Base-by-base conservation (phyloP, 2,113 vertebrate species). In the Petaurus breviceps region DNA sequence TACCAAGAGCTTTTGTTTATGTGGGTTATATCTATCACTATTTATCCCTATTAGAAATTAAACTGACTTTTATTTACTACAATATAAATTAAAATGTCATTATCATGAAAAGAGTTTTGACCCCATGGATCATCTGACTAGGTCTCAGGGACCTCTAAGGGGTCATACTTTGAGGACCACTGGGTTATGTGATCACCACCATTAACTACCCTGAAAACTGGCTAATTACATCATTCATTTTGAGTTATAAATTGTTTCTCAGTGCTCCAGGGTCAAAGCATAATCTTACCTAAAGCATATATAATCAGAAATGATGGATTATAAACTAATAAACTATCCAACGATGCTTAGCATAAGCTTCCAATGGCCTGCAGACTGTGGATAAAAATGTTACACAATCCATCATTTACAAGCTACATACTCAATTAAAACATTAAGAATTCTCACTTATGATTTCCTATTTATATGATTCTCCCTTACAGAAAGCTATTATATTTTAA, bases 341-440 rank as follows among this genome's bases (percentile, higher is more conserved):
- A 49, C 93, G 93, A 97, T 98, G 95, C 95, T 97, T 97, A 95
- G 94, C 96, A 95, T 96, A 93, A 96, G 97, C 97, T 98, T 98
- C 96, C 92, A 97, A 93, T 89, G 97, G 98, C 96, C 96, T 98
- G 96, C 97, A 97, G 96, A 98, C 51, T 12, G 95, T 55, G 91
- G 93, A 98, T 97, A 98, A 98, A 97, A 94, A 95, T 90, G 91
- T 97, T 97, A 98, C 94, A 95, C 98, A 97, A 98, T 98, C 96
- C 94, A 97, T 98, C 97, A 98, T 95, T 98, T 98, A 96, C 92
- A 98, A 98, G 98, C 96, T 97, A 97, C 52, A 94, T 51, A 94
- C 52, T 94, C 47, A 92, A 98, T 98, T 98, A 98, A 98, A 98
- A 98, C 94, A 98, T 95, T 98, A 93, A 94, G 96, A 97, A 50